Conservation (phyloP, 2,888 invertebrate species). For the Trachelus stipa region DNA sequence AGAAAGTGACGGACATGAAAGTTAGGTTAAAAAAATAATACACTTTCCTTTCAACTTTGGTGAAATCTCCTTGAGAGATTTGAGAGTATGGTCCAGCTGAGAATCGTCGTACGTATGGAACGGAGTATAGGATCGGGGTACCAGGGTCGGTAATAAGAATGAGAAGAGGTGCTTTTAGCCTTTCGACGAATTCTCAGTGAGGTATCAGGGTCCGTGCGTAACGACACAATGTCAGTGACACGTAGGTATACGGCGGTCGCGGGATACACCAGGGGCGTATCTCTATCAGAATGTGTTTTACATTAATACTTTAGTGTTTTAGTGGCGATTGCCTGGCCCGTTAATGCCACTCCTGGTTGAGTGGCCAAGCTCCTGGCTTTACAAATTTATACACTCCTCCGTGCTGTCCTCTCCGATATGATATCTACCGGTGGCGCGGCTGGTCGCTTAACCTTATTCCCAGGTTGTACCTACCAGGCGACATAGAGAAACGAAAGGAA, state of each 20-base stretch:
- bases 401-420: constrained; percentile 53
- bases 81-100: neutral
- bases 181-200: constrained; percentile 3
- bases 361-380: constrained; percentile 60
- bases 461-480: constrained; percentile 27
- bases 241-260: neutral
- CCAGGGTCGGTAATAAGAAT: neutral
- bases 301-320: constrained; percentile 66
- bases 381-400: constrained; percentile 61
- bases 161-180: constrained; percentile 5
- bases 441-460: constrained; percentile 44
- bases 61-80: neutral
- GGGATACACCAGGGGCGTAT: constrained; percentile 47
- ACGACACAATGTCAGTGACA: neutral
- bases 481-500: constrained; percentile 17
- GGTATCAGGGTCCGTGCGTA: neutral
- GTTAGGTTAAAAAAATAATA: neutral
- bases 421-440: constrained; percentile 49
- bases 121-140: neutral
- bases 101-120: neutral
- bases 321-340: constrained; percentile 62
- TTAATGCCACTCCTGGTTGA: constrained; percentile 62
- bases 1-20: neutral
- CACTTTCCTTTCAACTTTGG: neutral
- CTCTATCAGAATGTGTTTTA: constrained; percentile 66